These are phyloP conservation scores for Agrilus planipennis DNA, from an alignment of 1,140 invertebrate species.

Conservation along the genomic window DNA sequence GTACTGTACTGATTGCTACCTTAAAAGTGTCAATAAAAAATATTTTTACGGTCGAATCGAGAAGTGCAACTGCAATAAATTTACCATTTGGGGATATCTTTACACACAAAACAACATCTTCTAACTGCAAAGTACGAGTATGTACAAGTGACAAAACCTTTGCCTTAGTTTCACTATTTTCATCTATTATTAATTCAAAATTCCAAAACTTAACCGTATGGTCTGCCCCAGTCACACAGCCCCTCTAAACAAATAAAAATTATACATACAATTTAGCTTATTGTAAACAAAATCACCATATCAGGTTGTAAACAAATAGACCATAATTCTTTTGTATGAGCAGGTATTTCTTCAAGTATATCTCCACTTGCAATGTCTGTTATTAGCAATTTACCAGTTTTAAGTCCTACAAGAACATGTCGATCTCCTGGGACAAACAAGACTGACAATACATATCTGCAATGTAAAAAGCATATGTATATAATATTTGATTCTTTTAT, in stretches of 20 bases:
- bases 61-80: slow-evolving; percentile 77
- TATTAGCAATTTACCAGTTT: slow-evolving; percentile 75
- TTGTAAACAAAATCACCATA: slow-evolving; percentile 39
- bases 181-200: slow-evolving; percentile 71
- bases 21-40: slow-evolving; percentile 92
- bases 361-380: slow-evolving; percentile 74
- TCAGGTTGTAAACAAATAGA: slow-evolving; percentile 64
- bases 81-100: slow-evolving; percentile 74
- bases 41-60: slow-evolving; percentile 92
- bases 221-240: slow-evolving; percentile 80
- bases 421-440: slow-evolving; percentile 85
- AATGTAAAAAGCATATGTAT: no score
- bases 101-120: slow-evolving; percentile 76
- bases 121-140: slow-evolving; percentile 68
- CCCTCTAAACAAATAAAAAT: slow-evolving; percentile 43
- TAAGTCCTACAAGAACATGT: slow-evolving; percentile 79
- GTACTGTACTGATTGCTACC: slow-evolving; percentile 38
- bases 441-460: slow-evolving; percentile 56
- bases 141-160: slow-evolving; percentile 70
- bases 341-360: slow-evolving; percentile 64
- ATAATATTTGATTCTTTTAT: slow-evolving; percentile 4
- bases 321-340: slow-evolving; percentile 71
- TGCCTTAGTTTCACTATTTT: slow-evolving; percentile 44
- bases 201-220: slow-evolving; percentile 89
- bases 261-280: background rate